These are phyloP conservation scores for Ochotona curzoniae DNA, from an alignment of 2,113 vertebrate species.

Conservation along the genomic window DNA sequence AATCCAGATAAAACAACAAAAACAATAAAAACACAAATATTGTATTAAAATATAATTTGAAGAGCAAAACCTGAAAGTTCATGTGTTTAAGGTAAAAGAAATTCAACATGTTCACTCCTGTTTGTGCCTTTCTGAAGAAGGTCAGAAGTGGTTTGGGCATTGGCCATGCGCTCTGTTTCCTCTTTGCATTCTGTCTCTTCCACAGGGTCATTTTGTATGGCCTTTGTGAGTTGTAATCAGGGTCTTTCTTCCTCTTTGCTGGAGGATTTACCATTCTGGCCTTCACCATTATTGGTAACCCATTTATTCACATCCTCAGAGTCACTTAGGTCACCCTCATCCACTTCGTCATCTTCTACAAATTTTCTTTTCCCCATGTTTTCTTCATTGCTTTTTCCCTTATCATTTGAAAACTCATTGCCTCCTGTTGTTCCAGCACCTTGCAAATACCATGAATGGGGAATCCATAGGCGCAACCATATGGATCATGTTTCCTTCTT, in stretches of 20 bases:
- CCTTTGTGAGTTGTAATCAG: constrained; percentile 87
- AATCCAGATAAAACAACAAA: constrained; percentile 16
- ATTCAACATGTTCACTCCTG: not conserved
- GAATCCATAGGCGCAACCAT: constrained; percentile 99
- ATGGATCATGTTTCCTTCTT: constrained; percentile 96
- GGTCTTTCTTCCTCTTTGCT: constrained; percentile 76
- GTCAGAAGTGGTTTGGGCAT: constrained; percentile 87
- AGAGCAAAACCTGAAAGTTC: constrained; percentile 8
- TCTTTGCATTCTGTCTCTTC: constrained; percentile 96
- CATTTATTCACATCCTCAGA: constrained; percentile 98
- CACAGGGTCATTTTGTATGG: constrained; percentile 92
- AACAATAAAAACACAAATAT: constrained; percentile 68
- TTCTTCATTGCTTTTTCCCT: constrained; percentile 87
- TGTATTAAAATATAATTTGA: constrained; percentile 32
- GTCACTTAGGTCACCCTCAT: constrained; percentile 97
- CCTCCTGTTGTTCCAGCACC: constrained; percentile 93
- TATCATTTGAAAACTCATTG: constrained; percentile 86
- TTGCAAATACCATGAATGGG: constrained; percentile 96
- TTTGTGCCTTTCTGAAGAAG: not conserved
- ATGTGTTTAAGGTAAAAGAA: not conserved
- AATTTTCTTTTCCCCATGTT: constrained; percentile 90
- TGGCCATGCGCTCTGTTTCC: constrained; percentile 89
- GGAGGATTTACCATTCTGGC: constrained; percentile 78
- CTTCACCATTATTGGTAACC: constrained; percentile 91
- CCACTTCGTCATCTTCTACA: constrained; percentile 92